Evolutionary conservation across 2,888 invertebrate genomes (phyloP), one percentile per base, ranked within the genome.

Genomic region (Antheraea yamamai): DNA sequence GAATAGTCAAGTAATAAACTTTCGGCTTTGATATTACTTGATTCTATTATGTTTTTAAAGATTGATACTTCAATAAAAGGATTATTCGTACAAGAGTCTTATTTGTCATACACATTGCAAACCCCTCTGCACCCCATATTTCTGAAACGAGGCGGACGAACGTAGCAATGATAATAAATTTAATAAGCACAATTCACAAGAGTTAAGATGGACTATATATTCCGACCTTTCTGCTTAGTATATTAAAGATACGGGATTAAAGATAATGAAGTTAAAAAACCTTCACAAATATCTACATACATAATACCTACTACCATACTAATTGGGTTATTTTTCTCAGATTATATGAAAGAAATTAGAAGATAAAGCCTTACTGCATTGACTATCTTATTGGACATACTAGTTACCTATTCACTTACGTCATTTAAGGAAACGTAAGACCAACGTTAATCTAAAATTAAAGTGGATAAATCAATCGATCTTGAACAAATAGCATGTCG

Each of bases 401-500:
- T 58, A 58, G 58, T 8, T 61, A 61, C 23, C n/a, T 16, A 66
- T 7, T 12, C 30, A 30, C 16, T 3, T 30, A 66, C 4, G 26
- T 30, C 26, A 23, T 23, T 23, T 26, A 30, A 66, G 64, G 30
- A 66, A 26, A 66, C 30, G 16, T 14, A 66, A 30, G 14, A 66
- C 26, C 64, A 66, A 66, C 16, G 3, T 66, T 26, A 30, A 66
- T 66, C 16, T 66, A 66, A 66, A 66, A 23, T 61, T 61, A 23
- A 61, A 61, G 10, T 23, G n/a, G 23, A 20, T 61, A 61, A 61
- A 61, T 61, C 61, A 66, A 30, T 66, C 16, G 64, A 30, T 16
- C 30, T 12, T 66, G 14, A 81, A 84, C 79, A 77, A 81, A 83
- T 78, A 77, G 79, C 79, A 80, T 77, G 80, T 79, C 83, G 70